A percentile compares a stretch with the other conserved stretches of the same genome.
phyloP scores from a whole-genome alignment of 1,140 invertebrate species.

The Cecropterus lyciades region DNA sequence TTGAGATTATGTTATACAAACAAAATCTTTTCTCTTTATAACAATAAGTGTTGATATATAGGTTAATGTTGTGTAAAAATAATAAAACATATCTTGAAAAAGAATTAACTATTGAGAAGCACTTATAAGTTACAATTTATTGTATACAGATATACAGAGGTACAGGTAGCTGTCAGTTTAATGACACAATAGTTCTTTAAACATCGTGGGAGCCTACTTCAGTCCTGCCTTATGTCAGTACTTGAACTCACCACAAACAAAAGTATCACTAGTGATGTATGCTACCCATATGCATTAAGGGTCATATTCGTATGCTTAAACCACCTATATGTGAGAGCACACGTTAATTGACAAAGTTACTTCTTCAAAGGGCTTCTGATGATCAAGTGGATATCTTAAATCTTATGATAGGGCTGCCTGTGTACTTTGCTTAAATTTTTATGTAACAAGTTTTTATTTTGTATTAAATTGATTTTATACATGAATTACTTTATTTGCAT shows the following conservation, averaged over 20 bases:
- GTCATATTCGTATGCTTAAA: slow-evolving; percentile 13
- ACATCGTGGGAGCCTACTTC: slow-evolving; percentile 21
- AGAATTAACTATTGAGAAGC: too few relatives aligned
- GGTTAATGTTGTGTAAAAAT: too few relatives aligned
- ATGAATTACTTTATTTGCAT: too few relatives aligned
- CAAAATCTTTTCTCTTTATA: too few relatives aligned
- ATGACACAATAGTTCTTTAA: slow-evolving; percentile 28
- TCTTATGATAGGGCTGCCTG: slow-evolving; percentile 27
- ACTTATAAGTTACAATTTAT: too few relatives aligned
- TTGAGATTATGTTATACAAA: too few relatives aligned
- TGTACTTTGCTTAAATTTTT: background rate
- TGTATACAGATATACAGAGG: background rate
- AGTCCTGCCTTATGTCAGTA: slow-evolving; percentile 28
- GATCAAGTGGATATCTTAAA: slow-evolving; percentile 34
- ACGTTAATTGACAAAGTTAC: slow-evolving; percentile 41
- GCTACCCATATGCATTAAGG: slow-evolving; percentile 14
- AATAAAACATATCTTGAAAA: too few relatives aligned
- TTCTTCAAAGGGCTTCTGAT: slow-evolving; percentile 22
- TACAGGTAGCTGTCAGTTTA: slow-evolving; percentile 31
- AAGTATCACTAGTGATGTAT: background rate
- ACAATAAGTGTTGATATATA: too few relatives aligned
- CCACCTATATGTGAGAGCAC: slow-evolving; percentile 27
- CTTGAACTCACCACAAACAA: slow-evolving; percentile 14
- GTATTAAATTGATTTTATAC: too few relatives aligned
- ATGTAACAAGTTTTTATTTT: too few relatives aligned